Evolutionary conservation across 1,140 invertebrate genomes (phyloP), one percentile per base, ranked within the genome.

Genomic region (Papilio helenus): DNA sequence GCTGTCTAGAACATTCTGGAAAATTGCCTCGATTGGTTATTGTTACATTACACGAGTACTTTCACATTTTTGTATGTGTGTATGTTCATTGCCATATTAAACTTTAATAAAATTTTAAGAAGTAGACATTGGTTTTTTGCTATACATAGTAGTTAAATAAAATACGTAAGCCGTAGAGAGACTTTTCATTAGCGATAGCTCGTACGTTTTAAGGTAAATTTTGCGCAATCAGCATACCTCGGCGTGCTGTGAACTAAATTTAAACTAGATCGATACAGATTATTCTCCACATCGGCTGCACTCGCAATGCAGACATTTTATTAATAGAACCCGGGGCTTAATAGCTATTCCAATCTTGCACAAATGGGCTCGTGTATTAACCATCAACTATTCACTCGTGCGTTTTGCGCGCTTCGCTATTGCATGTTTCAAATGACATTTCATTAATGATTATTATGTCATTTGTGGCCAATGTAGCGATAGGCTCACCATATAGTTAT

Each of bases 231-330:
- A 79, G 68, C 72, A 65, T 84, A 76, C 76, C 79, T 82, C 79
- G 77, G 76, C 74, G 83, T 72, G 79, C 76, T 81, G 85, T 81
- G 84, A 82, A 85, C 89, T 91, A 93, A 91, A 93, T 89, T 90
- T 94, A 92, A 90, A 89, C 88, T 89, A 89, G 88, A 94, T 94
- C 93, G 87, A 94, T 93, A 92, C 87, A 84, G 86, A 89, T 90
- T 89, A 89, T 86, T 87, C 84, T 79, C 84, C 72, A 81, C 86
- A 83, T 86, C 84, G 85, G 85, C 79, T 86, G 86, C 87, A 90
- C 85, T 83, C 80, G 83, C 83, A 83, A 82, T 89, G 89, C 88
- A 92, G 88, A 88, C 88, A 88, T 84, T 89, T 88, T 90, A 92
- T 92, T 90, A 89, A 90, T 91, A 90, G 88, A 81, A 82, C 79